Evolutionary conservation across 2,888 invertebrate species (phyloP), one percentile per base, ranked within the genome.

Genomic region (Omphaloscelis lunosa): DNA sequence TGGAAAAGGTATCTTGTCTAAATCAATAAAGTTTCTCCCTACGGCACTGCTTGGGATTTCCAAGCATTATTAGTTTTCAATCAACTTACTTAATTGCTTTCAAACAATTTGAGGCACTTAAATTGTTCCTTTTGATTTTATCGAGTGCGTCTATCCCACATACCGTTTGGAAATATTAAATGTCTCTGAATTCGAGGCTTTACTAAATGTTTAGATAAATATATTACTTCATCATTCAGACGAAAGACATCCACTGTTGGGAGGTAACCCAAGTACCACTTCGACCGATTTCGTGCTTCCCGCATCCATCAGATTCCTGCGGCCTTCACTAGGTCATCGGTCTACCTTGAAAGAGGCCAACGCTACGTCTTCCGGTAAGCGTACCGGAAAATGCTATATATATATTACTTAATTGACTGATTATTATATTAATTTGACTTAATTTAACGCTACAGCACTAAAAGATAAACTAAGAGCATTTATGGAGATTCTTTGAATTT

Each of bases 71-170:
- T 15, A 51, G 15, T 4, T 62, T 71, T 51, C 39, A 48, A 56
- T 73, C 41, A 68, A 48, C n/a, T 58, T 56, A 73, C 48, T 61
- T 58, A 80, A 80, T 81, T 67, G 67, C n/a, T 34, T 63, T 27
- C 7, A 59, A 80, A 61, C n/a, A 67, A 62, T 58, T 80, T 72
- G 27, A 17, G 45, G 27, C 20, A 62, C 84, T 72, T 45, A 53
- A 59, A 63, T 17, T 29, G 23, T 41, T 79, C 45, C 5, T 34
- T 58, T 63, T n/a, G 11, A 58, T 58, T 27, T 15, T 34, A 67
- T 39, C 39, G 15, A 53, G 9, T 53, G 15, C 41, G 48, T 27
- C n/a, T n/a, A n/a, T n/a, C 51, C 23, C 39, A 45, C 51, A 41
- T n/a, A 29, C 15, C 23, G 51, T 15, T 39, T 58, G 3, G 0